Conservation (phyloP, 2,888 invertebrate genomes). For the Cybosia mesomella region DNA sequence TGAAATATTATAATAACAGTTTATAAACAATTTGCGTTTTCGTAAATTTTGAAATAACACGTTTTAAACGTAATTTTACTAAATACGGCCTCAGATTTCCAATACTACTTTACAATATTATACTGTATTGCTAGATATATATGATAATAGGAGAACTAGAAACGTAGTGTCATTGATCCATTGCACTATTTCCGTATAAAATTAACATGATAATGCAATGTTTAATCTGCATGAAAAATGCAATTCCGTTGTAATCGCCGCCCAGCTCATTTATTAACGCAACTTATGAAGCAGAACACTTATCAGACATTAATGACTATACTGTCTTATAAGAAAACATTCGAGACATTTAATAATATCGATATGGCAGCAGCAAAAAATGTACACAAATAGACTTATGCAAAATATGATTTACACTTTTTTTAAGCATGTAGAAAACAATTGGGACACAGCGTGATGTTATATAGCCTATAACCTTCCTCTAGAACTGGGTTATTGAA, state of each 20-base stretch:
- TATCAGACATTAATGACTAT: conserved; percentile 16
- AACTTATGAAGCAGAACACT: conserved; percentile 23
- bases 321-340: conserved; percentile 16
- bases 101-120: no score
- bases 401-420: not conserved
- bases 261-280: conserved; percentile 12
- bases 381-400: not conserved
- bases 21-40: no score
- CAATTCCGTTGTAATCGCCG: conserved; percentile 16
- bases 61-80: no score
- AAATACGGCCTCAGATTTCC: no score
- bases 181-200: conserved; percentile 6
- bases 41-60: no score
- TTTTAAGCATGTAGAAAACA: no score
- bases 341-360: not conserved
- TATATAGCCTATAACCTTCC: no score
- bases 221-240: conserved; percentile 16
- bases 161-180: not conserved
- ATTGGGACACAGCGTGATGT: no score
- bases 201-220: conserved; percentile 16
- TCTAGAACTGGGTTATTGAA: no score
- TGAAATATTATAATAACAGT: no score
- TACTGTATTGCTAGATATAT: no score
- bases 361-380: not conserved
- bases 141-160: not conserved